A percentile compares a stretch with the other conserved stretches of the same genome.
These are phyloP conservation scores for Neelides sp. DNA, from an alignment of 1,140 invertebrate genomes.

Conservation along the genomic window DNA sequence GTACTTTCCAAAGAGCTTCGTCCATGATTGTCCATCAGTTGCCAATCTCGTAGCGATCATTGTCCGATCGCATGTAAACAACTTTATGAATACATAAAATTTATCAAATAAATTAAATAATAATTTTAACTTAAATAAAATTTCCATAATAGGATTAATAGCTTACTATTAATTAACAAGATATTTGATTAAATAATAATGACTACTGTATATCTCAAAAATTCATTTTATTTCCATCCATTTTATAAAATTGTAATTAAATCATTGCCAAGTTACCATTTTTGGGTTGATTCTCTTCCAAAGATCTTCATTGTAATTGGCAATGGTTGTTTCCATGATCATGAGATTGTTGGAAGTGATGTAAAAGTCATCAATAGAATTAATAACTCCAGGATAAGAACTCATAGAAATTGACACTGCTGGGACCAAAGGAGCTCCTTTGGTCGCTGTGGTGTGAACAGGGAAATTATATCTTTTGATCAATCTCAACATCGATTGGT, in stretches of 20 bases:
- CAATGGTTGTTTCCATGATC: slow-evolving; percentile 58
- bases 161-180: too few relatives aligned
- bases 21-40: slow-evolving; percentile 56
- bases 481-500: slow-evolving; percentile 72
- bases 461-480: slow-evolving; percentile 78
- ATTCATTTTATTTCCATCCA: too few relatives aligned
- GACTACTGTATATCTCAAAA: too few relatives aligned
- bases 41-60: slow-evolving; percentile 76
- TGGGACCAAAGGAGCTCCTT: slow-evolving; percentile 43
- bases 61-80: slow-evolving; percentile 64
- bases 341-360: slow-evolving; percentile 51
- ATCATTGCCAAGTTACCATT: too few relatives aligned
- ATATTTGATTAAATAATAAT: too few relatives aligned
- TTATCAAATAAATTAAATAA: too few relatives aligned
- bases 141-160: too few relatives aligned
- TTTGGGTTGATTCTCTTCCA: slow-evolving; percentile 45
- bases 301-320: slow-evolving; percentile 50
- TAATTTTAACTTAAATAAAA: too few relatives aligned
- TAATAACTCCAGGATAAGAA: slow-evolving; percentile 73
- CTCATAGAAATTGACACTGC: slow-evolving; percentile 62
- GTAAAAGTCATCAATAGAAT: slow-evolving; percentile 82
- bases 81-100: too few relatives aligned
- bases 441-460: slow-evolving; percentile 47
- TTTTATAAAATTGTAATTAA: too few relatives aligned
- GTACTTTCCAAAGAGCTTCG: slow-evolving; percentile 43